Conservation (phyloP, 2,113 vertebrate genomes). For the Diphyllodes magnificus region DNA sequence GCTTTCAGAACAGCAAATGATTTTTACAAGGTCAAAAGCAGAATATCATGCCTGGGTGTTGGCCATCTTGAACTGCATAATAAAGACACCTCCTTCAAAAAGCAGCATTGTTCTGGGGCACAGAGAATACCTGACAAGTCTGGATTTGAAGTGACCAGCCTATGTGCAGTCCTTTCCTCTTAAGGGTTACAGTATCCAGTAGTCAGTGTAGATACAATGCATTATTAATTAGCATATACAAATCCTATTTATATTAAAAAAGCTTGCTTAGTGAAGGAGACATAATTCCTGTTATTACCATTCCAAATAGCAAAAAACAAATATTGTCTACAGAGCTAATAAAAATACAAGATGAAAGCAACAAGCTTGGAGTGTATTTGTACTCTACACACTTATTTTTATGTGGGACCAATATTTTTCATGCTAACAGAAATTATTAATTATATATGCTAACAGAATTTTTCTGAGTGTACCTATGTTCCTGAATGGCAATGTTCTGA, state of each 20-base stretch:
- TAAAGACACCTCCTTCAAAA: neutral
- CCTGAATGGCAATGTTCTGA: neutral
- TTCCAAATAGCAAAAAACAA: slow-evolving; percentile 24
- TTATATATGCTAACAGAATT: neutral
- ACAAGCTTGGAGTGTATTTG: neutral
- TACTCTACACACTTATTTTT: neutral
- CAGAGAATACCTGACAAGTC: neutral
- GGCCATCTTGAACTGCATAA: neutral
- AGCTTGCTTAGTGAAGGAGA: slow-evolving; percentile 36
- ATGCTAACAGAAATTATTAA: no score
- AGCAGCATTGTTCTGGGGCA: neutral
- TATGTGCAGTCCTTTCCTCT: neutral
- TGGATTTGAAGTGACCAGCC: neutral
- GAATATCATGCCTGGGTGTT: neutral
- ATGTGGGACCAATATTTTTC: neutral
- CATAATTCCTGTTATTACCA: slow-evolving; percentile 40
- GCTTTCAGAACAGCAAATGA: slow-evolving; percentile 20
- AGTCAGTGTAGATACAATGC: neutral
- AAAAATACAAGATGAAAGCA: neutral
- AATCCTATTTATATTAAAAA: slow-evolving; percentile 59
- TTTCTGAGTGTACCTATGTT: neutral
- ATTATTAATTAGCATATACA: slow-evolving; percentile 56
- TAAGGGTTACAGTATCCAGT: neutral
- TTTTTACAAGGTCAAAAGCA: slow-evolving; percentile 44
- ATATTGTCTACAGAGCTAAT: neutral